Conservation (phyloP, 2,797 vertebrate species). For the Carcharodon carcharias region DNA sequence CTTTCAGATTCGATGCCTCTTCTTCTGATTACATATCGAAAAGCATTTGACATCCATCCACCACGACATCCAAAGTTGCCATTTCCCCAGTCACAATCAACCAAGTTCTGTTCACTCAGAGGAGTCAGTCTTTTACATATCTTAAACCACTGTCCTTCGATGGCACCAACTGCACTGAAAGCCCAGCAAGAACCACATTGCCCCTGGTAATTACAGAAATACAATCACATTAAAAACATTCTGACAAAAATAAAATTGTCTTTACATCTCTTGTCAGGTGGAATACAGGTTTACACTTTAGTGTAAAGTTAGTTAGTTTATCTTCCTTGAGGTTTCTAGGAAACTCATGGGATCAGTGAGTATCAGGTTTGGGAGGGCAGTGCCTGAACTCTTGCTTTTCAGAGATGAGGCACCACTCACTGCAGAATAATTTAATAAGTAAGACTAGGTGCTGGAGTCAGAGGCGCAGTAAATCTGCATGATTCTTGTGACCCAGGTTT, state of each 20-base stretch:
- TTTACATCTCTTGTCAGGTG: neutral
- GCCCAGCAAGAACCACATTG: neutral
- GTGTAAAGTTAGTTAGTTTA: too few relatives aligned
- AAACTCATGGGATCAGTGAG: neutral
- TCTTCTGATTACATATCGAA: conserved; percentile 36
- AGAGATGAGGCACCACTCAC: neutral
- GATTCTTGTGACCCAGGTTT: neutral
- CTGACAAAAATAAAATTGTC: neutral
- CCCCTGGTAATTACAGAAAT: neutral
- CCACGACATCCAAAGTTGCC: conserved; percentile 43
- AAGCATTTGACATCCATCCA: conserved; percentile 33
- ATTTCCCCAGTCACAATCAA: conserved; percentile 43
- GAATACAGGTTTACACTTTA: neutral
- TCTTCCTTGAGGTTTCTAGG: neutral
- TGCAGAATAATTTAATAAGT: neutral
- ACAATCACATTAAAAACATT: neutral
- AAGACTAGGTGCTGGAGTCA: neutral
- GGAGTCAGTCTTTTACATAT: neutral
- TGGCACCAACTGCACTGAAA: neutral
- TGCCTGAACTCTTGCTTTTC: neutral
- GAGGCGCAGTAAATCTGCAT: neutral
- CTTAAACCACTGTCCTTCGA: neutral
- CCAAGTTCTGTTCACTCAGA: conserved; percentile 50
- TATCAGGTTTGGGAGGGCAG: neutral
- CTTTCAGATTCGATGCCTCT: conserved; percentile 44